A percentile compares a stretch with the other conserved stretches of the same genome.
Conservation (phyloP, 2,113 vertebrate species). For the Hymenochirus boettgeri region DNA sequence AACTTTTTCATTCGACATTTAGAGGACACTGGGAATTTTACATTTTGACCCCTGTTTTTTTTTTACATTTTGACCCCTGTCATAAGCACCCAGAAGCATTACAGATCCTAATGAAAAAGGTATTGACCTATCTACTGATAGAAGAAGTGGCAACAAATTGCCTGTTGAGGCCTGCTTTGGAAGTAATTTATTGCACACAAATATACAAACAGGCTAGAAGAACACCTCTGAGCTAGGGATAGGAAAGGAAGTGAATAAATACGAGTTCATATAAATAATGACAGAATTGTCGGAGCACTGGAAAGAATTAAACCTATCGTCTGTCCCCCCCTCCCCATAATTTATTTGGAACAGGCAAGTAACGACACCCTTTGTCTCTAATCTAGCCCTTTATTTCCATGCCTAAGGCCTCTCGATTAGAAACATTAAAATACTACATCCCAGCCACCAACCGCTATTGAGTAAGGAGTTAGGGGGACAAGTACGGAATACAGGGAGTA, state of each 20-base stretch:
- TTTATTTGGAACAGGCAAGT: background rate
- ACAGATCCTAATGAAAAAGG: background rate
- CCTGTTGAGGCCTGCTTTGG: background rate
- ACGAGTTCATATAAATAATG: constrained; percentile 28
- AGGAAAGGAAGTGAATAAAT: constrained; percentile 9
- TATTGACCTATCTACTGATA: background rate
- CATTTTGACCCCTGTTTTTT: too few species aligned
- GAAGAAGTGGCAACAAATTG: background rate
- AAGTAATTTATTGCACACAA: constrained; percentile 1
- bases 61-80: too few species aligned
- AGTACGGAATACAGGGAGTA: background rate
- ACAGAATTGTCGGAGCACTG: background rate
- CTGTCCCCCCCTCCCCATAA: background rate
- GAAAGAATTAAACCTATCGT: background rate
- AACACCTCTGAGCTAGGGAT: background rate
- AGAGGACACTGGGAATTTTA: too few species aligned
- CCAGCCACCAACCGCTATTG: background rate
- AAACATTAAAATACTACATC: background rate
- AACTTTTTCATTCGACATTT: too few species aligned
- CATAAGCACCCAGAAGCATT: background rate
- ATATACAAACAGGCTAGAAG: constrained; percentile 2
- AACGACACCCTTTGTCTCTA: constrained; percentile 10
- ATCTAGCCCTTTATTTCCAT: constrained; percentile 1
- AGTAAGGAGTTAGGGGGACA: background rate
- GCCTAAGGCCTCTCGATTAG: constrained; percentile 12